A percentile compares a stretch with the other conserved stretches of the same genome.
Conservation (phyloP, 2,888 invertebrate species). For the Diaprepes abbreviatus region DNA sequence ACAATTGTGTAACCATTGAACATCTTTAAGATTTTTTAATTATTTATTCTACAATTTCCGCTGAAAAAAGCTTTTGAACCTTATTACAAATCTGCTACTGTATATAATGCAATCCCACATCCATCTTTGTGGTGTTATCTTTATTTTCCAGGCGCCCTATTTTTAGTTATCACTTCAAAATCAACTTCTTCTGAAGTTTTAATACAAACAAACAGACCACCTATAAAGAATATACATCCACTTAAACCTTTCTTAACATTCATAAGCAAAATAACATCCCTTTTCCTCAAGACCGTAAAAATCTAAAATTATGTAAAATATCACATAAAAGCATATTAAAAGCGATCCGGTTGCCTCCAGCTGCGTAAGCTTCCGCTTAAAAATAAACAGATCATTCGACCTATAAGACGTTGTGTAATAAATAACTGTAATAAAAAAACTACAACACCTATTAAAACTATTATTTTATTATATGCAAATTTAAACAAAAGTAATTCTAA, state of each 20-base stretch:
- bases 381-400: not conserved
- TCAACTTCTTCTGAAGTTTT: too few relatives aligned
- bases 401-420: not conserved
- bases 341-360: constrained; percentile 3
- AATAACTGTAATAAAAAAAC: constrained; percentile 9
- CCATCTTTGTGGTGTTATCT: too few relatives aligned
- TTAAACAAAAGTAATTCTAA: constrained; percentile 20
- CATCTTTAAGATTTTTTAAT: too few relatives aligned
- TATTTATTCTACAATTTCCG: too few relatives aligned
- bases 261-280: not conserved
- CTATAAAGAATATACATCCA: too few relatives aligned
- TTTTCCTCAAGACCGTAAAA: constrained; percentile 3
- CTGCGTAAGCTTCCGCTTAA: constrained; percentile 9
- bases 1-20: too few relatives aligned
- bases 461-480: constrained; percentile 43
- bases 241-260: not conserved
- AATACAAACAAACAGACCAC: too few relatives aligned
- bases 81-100: too few relatives aligned
- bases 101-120: too few relatives aligned
- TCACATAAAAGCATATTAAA: not conserved
- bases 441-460: constrained; percentile 23
- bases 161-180: too few relatives aligned
- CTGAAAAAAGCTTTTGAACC: too few relatives aligned
- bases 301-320: constrained; percentile 1
- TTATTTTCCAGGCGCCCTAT: too few relatives aligned